Percentiles rank a stretch among this genome's conserved stretches.
Evolutionary conservation across 1,140 invertebrate genomes (phyloP).

Genomic region (Euschistus heros): DNA sequence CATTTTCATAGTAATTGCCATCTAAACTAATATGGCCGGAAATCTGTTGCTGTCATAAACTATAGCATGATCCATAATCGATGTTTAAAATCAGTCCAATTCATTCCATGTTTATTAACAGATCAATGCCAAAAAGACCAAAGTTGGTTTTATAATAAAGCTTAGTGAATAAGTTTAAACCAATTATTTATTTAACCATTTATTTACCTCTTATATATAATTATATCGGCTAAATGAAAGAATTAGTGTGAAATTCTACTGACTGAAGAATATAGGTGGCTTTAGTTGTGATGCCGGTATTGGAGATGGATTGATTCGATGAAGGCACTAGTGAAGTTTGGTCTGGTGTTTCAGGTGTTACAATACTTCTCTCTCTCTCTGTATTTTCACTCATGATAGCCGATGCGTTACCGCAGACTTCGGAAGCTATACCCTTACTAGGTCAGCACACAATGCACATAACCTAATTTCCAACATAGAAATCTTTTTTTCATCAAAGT

Average conservation of each 20-base stretch:
- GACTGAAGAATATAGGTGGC: no score
- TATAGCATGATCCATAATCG: neutral
- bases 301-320: neutral
- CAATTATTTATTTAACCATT: no score
- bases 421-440: constrained; percentile 58
- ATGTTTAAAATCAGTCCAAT: neutral
- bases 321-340: constrained; percentile 19
- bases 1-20: no score
- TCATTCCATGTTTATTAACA: no score
- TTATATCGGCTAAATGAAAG: no score
- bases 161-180: no score
- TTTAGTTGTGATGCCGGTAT: neutral
- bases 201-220: no score
- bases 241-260: no score
- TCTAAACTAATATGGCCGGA: neutral
- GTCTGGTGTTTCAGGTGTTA: constrained; percentile 48
- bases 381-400: constrained; percentile 62
- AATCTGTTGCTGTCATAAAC: neutral
- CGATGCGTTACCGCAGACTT: constrained; percentile 55
- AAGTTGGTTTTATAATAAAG: no score
- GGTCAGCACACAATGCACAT: constrained; percentile 39
- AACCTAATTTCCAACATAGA: constrained; percentile 28
- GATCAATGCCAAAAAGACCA: no score
- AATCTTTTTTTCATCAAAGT: constrained; percentile 23
- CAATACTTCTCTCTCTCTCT: constrained; percentile 61